Base-by-base conservation (phyloP, 2,113 vertebrate genomes). In the Oryzias woworae region DNA sequence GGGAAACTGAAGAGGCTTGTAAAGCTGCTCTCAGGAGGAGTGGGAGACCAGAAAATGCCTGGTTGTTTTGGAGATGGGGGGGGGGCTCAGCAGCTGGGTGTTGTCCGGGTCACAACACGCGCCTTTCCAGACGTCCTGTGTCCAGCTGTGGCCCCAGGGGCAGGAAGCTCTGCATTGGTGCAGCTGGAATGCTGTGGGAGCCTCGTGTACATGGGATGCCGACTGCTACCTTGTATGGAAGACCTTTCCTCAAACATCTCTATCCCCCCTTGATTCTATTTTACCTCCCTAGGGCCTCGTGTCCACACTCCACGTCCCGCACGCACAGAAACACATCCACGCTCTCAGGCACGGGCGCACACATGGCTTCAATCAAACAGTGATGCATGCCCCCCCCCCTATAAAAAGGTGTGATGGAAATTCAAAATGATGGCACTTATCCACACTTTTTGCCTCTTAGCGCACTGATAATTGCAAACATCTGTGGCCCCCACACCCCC, bases 341-440 rank as follows among this genome's bases (percentile, higher is more conserved):
- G 57, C 46, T 13, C 74, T 78, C 58, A 76, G 66, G 67, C 81
- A 83, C 59, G 43, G 72, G 64, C 84, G 73, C 71, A 83, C 90
- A 91, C 86, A 86, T 92, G 92, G 84, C 86, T 90, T 81, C 80
- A 85, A 89, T 92, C 87, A 84, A 71, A 66, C 60, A 53, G 58
- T 66, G 76, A 80, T 74, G 69, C 82, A 73, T 78, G 75, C 76
- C 80, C 86, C 87, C 80, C 86, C 87, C 80, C 82, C 31, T 50
- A 71, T 78, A 86, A 85, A 89, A 92, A 92, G 92, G 90, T 92
- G 91, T 89, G 90, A 92, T 92, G 90, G 90, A 92, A 92, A 93
- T 90, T 89, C 83, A 82, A 87, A 92, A 90, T 87, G 90, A 92
- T 92, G 85, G 85, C 88, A 90, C 90, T 92, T 90, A 92, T 90